A percentile compares a stretch with the other conserved stretches of the same genome.
These are phyloP conservation scores for Penaeus monodon DNA, from an alignment of 2,888 invertebrate species.

Conservation along the genomic window DNA sequence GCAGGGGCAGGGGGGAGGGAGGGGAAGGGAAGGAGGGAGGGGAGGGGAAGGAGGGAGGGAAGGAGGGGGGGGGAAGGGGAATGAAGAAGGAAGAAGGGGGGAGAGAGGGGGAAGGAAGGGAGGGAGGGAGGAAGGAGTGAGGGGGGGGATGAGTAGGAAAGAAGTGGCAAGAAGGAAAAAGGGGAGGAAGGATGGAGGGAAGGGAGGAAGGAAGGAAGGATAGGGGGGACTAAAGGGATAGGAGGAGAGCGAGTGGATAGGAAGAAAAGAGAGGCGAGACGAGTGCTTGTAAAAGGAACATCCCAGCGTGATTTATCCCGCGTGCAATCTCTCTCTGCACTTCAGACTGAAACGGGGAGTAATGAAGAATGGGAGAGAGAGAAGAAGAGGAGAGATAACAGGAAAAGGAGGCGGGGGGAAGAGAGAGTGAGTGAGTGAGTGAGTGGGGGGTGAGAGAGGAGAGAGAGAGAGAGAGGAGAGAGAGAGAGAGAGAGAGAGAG, in stretches of 20 bases:
- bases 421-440: background rate
- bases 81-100: background rate
- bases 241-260: background rate
- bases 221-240: background rate
- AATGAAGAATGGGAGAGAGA: background rate
- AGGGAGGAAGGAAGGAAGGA: background rate
- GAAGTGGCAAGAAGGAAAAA: too few species aligned
- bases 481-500: background rate
- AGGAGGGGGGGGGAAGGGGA: too few species aligned
- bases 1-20: background rate
- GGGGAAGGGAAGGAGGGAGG: too few species aligned
- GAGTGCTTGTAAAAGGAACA: too few species aligned
- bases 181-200: background rate
- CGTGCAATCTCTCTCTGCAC: too few species aligned
- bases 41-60: background rate
- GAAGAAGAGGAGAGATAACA: background rate
- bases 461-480: background rate
- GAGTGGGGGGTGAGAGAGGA: background rate
- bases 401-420: background rate
- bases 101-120: background rate
- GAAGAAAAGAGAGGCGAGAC: constrained; percentile 1
- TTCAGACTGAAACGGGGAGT: background rate
- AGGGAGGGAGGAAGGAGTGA: background rate
- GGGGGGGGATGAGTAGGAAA: background rate
- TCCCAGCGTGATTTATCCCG: too few species aligned